A percentile compares a stretch with the other conserved stretches of the same genome.
Conservation (phyloP, 2,113 vertebrate genomes). For the Ranitomeya imitator region DNA sequence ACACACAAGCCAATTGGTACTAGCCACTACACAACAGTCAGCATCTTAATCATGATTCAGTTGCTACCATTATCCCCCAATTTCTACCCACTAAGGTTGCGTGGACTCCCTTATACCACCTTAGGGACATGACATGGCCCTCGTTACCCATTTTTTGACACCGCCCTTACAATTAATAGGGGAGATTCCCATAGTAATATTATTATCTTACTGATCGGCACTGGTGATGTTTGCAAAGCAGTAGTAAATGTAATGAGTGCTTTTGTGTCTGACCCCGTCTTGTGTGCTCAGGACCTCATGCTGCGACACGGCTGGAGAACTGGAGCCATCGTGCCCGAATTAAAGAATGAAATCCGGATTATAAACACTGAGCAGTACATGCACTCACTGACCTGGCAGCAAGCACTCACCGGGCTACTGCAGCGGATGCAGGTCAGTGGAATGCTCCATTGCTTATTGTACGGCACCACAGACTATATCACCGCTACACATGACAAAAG, state of each 20-base stretch:
- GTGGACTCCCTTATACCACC: too few species aligned
- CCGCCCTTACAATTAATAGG: neutral
- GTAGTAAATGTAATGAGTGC: neutral
- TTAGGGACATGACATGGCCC: too few species aligned
- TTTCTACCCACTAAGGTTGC: too few species aligned
- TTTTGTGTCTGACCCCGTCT: neutral
- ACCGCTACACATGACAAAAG: neutral
- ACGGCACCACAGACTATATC: neutral
- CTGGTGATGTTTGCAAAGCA: neutral
- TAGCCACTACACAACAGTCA: too few species aligned
- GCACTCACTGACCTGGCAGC: slow-evolving; percentile 81
- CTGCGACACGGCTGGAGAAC: slow-evolving; percentile 84
- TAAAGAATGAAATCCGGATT: slow-evolving; percentile 80
- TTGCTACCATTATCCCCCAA: too few species aligned
- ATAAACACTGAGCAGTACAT: slow-evolving; percentile 80
- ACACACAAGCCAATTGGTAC: too few species aligned
- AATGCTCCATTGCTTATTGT: neutral
- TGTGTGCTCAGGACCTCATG: slow-evolving; percentile 76
- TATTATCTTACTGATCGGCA: neutral
- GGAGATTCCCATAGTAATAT: neutral
- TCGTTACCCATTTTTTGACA: neutral
- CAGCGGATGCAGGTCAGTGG: slow-evolving; percentile 79
- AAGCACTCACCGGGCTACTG: slow-evolving; percentile 82
- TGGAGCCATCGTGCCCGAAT: slow-evolving; percentile 81
- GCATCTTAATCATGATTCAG: too few species aligned